A percentile compares a stretch with the other conserved stretches of the same genome.
These are phyloP conservation scores for Philaethria dido DNA, from an alignment of 2,888 invertebrate genomes.

Conservation along the genomic window DNA sequence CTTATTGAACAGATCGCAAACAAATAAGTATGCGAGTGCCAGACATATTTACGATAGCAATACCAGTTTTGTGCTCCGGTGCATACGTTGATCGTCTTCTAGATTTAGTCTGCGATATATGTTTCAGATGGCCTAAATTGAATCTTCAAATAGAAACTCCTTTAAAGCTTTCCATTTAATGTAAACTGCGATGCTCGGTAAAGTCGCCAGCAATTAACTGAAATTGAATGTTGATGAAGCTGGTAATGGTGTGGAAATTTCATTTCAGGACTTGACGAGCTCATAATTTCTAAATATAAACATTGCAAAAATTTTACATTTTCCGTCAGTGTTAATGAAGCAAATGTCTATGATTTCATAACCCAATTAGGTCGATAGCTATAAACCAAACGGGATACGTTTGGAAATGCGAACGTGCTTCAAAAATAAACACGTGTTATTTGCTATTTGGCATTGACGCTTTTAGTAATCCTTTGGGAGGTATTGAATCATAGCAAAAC, in stretches of 20 bases:
- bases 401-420: conserved; percentile 37
- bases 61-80: conserved; percentile 46
- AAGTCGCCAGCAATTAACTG: conserved; percentile 66
- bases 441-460: conserved; percentile 44
- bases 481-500: conserved; percentile 35
- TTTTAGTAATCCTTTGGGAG: conserved; percentile 42
- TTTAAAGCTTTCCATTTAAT: conserved; percentile 48
- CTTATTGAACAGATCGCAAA: conserved; percentile 25
- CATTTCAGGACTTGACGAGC: conserved; percentile 53
- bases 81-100: conserved; percentile 58
- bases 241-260: conserved; percentile 58
- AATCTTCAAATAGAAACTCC: conserved; percentile 57
- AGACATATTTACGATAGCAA: conserved; percentile 37
- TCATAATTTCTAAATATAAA: conserved; percentile 53
- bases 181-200: conserved; percentile 44
- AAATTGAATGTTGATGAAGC: conserved; percentile 66
- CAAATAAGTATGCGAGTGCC: conserved; percentile 22
- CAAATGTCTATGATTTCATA: conserved; percentile 13
- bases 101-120: conserved; percentile 51
- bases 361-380: conserved; percentile 5
- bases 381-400: conserved; percentile 24
- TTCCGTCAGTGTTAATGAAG: not conserved
- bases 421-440: conserved; percentile 43
- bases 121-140: conserved; percentile 52
- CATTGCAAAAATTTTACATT: conserved; percentile 8